Percentiles rank a stretch among this genome's conserved stretches.
Evolutionary conservation across 2,888 invertebrate species (phyloP).

Genomic region (Cyclophora punctaria): DNA sequence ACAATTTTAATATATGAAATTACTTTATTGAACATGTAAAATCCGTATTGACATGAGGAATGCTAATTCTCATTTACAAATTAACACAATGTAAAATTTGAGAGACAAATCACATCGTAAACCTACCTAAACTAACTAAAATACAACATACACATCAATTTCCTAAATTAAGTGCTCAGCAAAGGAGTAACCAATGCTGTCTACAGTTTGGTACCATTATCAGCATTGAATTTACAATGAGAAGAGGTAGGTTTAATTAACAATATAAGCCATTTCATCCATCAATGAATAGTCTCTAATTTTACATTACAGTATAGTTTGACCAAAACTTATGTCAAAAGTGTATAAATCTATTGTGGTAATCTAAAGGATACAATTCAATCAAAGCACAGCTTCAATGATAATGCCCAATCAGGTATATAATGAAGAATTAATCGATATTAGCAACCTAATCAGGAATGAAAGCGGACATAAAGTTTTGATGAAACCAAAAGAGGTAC

Average conservation of each 20-base stretch:
- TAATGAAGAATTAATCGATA: constrained; percentile 9
- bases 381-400: constrained; percentile 61
- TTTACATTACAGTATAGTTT: constrained; percentile 60
- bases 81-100: constrained; percentile 75
- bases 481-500: constrained; percentile 61
- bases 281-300: constrained; percentile 65
- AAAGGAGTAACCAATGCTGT: constrained; percentile 27
- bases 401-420: constrained; percentile 33
- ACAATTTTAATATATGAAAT: constrained; percentile 67
- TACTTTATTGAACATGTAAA: constrained; percentile 77
- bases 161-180: constrained; percentile 36
- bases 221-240: constrained; percentile 71
- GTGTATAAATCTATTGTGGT: constrained; percentile 36
- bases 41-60: constrained; percentile 76
- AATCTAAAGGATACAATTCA: constrained; percentile 46
- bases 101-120: constrained; percentile 75
- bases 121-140: constrained; percentile 75
- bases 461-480: constrained; percentile 56
- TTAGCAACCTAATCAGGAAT: constrained; percentile 7
- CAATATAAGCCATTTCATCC: constrained; percentile 52
- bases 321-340: constrained; percentile 62
- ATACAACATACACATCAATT: constrained; percentile 63
- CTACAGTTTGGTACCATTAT: constrained; percentile 69
- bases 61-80: constrained; percentile 76
- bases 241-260: constrained; percentile 71